These are phyloP conservation scores for Pachyrhynchus sulphureomaculatus DNA, from an alignment of 1,140 invertebrate genomes.

Conservation along the genomic window DNA sequence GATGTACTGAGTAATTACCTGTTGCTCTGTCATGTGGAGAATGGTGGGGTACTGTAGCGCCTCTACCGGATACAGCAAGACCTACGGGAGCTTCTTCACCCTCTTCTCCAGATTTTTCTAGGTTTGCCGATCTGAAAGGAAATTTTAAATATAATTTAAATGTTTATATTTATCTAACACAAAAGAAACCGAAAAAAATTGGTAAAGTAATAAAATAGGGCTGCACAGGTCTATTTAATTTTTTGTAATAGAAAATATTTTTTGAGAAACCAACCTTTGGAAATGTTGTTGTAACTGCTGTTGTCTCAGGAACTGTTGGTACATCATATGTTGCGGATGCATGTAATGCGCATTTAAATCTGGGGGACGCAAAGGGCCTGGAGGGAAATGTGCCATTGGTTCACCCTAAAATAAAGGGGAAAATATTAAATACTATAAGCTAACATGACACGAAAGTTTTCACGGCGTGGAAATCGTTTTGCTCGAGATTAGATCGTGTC, in stretches of 20 bases:
- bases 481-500: too few relatives aligned
- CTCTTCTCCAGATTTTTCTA: conserved; percentile 52
- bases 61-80: conserved; percentile 38
- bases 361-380: conserved; percentile 43
- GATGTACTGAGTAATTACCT: conserved; percentile 60
- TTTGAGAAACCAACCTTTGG: conserved; percentile 41
- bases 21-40: conserved; percentile 75
- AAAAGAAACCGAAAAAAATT: too few relatives aligned
- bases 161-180: not conserved
- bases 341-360: conserved; percentile 56
- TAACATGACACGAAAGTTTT: not conserved
- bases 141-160: conserved; percentile 2
- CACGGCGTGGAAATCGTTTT: not conserved
- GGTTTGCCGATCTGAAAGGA: conserved; percentile 52
- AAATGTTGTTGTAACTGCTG: conserved; percentile 41
- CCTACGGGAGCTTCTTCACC: conserved; percentile 62
- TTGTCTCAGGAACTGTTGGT: conserved; percentile 72
- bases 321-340: conserved; percentile 57
- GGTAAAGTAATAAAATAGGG: too few relatives aligned
- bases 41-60: conserved; percentile 57
- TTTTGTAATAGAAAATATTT: too few relatives aligned
- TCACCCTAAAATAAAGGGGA: conserved; percentile 60
- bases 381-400: conserved; percentile 49
- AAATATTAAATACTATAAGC: not conserved
- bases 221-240: too few relatives aligned